These are phyloP conservation scores for Stratiomys singularior DNA, from an alignment of 2,888 invertebrate species.

Conservation along the genomic window DNA sequence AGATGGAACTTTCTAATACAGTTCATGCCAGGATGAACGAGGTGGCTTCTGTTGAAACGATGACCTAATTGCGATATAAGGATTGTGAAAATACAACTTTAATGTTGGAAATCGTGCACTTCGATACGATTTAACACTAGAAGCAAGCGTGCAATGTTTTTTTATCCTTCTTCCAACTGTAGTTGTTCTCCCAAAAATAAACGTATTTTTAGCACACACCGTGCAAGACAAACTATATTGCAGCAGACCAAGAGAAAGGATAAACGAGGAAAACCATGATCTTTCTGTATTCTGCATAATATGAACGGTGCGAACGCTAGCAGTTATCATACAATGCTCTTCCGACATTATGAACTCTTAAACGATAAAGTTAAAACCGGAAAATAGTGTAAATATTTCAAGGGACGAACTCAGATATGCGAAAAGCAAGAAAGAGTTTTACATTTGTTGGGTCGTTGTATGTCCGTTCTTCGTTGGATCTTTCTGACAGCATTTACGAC, in stretches of 20 bases:
- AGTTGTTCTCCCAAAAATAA: no score
- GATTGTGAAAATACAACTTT: no score
- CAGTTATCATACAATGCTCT: not conserved
- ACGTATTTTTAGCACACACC: not conserved
- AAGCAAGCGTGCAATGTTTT: no score
- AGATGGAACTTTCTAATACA: not conserved
- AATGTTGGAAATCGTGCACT: no score
- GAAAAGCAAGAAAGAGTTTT: not conserved
- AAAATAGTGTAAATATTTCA: slow-evolving; percentile 40
- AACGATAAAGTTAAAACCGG: slow-evolving; percentile 41
- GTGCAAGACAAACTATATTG: not conserved
- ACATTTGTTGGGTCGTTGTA: not conserved
- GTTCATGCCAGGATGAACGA: not conserved
- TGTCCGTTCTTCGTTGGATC: not conserved
- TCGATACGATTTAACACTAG: no score
- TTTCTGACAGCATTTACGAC: not conserved
- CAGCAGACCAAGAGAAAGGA: not conserved
- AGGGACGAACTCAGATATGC: slow-evolving; percentile 16
- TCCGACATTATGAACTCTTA: not conserved
- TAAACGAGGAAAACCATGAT: not conserved
- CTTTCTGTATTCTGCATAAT: not conserved
- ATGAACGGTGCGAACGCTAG: not conserved
- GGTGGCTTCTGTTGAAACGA: not conserved
- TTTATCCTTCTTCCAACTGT: no score
- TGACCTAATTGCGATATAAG: no score